Evolutionary conservation across 2,888 invertebrate species (phyloP), one percentile per base, ranked within the genome.

Genomic region (Cryptocheilus praepositus): DNA sequence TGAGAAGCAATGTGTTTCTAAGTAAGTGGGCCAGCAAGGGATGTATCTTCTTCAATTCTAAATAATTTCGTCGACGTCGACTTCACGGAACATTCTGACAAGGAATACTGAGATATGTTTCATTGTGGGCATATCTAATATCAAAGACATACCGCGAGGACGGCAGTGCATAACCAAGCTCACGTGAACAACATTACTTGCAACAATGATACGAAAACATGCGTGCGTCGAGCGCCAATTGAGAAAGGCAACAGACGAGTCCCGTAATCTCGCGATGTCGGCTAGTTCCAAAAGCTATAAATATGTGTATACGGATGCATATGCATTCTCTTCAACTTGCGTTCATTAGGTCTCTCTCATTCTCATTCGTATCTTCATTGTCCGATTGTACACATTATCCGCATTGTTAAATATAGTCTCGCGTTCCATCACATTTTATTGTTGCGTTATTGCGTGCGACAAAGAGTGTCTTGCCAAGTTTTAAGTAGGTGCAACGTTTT

Each of bases 241-340:
- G 21, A 62, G 61, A 58, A 8, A 36, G 55, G 54, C 58, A 61
- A 59, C 55, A 63, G 43, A 66, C 49, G 66, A 53, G 64, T 66
- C 63, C 36, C 70, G 55, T 61, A 63, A 58, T 75, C 67, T 59
- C 52, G 44, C 11, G 52, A 61, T 60, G 59, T 19, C 46, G 69
- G 58, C 67, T 71, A 67, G 64, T 11, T 62, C 61, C 13, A 67
- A 67, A 74, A 67, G 65, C 70, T 77, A 72, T 70, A 77, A 76
- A 76, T 77, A 76, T 44, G 64, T 46, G 15, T 36, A 19, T 22
- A 18, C 45, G n/a, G 11, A 25, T 3, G 56, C 28, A 57, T 69
- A 53, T 62, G 67, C 36, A 36, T 36, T 59, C 55, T 19, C 53
- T 28, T 52, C 46, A 49, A 36, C 45, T 56, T 25, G 44, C 46